phyloP scores from a whole-genome alignment of 2,113 vertebrate species.

The Zeus faber region DNA sequence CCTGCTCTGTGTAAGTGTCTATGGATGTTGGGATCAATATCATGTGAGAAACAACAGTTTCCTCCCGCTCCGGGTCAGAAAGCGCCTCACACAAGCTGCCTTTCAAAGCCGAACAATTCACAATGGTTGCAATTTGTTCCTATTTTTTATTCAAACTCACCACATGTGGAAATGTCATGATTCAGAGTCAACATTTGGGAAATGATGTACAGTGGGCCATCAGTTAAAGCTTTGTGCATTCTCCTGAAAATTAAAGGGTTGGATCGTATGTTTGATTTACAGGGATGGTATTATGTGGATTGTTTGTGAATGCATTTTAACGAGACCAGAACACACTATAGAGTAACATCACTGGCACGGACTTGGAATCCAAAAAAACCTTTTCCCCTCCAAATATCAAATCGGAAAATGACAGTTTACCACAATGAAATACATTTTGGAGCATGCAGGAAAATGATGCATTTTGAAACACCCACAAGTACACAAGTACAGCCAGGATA shows the following conservation, averaged over 20 bases:
- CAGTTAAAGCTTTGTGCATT: slow-evolving; percentile 56
- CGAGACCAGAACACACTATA: slow-evolving; percentile 50
- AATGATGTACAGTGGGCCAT: slow-evolving; percentile 33
- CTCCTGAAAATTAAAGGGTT: slow-evolving; percentile 51
- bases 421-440: slow-evolving; percentile 47
- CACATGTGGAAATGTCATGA: slow-evolving; percentile 36
- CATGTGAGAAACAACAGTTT: slow-evolving; percentile 30
- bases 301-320: slow-evolving; percentile 37
- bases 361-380: slow-evolving; percentile 39
- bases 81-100: slow-evolving; percentile 16
- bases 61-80: slow-evolving; percentile 9
- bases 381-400: slow-evolving; percentile 41
- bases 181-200: slow-evolving; percentile 45
- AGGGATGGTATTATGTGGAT: slow-evolving; percentile 40
- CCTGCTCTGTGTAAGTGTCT: slow-evolving; percentile 40
- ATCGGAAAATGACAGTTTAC: slow-evolving; percentile 55
- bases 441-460: slow-evolving; percentile 45
- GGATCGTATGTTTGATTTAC: slow-evolving; percentile 64
- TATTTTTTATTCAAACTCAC: slow-evolving; percentile 27
- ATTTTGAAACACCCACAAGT: slow-evolving; percentile 44
- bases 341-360: slow-evolving; percentile 58
- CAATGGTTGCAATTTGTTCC: slow-evolving; percentile 25
- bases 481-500: slow-evolving; percentile 40
- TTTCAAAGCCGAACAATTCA: slow-evolving; percentile 26
- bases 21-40: slow-evolving; percentile 15